Evolutionary conservation across 92 coral and sea anemone species (phyloP).

Genomic region (Epizoanthus illoricatus): DNA sequence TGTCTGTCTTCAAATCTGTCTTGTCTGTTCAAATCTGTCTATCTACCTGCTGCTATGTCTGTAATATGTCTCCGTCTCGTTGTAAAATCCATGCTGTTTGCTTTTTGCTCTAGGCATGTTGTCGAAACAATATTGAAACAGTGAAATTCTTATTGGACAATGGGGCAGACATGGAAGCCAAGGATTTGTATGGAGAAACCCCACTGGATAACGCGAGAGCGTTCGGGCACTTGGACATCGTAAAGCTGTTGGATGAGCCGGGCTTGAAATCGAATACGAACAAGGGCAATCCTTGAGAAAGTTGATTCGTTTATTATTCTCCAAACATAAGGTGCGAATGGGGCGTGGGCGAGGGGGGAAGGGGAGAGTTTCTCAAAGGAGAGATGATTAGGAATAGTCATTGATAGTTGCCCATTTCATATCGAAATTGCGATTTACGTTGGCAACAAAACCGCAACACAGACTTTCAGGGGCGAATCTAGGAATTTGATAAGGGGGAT

Average conservation of each 20-base stretch:
- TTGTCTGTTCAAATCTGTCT: too few species aligned
- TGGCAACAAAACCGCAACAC: too few species aligned
- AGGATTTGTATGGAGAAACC: conserved; percentile 78
- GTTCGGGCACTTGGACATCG: conserved; percentile 58
- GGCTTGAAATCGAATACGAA: neutral
- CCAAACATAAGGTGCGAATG: too few species aligned
- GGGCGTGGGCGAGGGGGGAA: too few species aligned
- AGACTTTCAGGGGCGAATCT: too few species aligned
- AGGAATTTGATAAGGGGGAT: too few species aligned
- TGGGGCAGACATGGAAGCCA: conserved; percentile 60
- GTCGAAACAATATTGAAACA: conserved; percentile 75
- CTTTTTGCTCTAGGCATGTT: conserved; percentile 72
- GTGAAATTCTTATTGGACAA: conserved; percentile 72
- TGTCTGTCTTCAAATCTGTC: too few species aligned
- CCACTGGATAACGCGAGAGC: conserved; percentile 74
- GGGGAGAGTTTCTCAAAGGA: too few species aligned
- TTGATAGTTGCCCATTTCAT: too few species aligned
- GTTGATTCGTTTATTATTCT: neutral
- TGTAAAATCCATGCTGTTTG: neutral
- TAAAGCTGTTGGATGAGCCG: conserved; percentile 39
- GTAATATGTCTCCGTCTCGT: neutral
- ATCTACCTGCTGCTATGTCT: too few species aligned
- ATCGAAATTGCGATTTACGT: too few species aligned
- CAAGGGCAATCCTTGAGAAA: neutral
- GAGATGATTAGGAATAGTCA: too few species aligned